Evolutionary conservation across 2,888 invertebrate genomes (phyloP).

Genomic region (Ophion ventricosus): DNA sequence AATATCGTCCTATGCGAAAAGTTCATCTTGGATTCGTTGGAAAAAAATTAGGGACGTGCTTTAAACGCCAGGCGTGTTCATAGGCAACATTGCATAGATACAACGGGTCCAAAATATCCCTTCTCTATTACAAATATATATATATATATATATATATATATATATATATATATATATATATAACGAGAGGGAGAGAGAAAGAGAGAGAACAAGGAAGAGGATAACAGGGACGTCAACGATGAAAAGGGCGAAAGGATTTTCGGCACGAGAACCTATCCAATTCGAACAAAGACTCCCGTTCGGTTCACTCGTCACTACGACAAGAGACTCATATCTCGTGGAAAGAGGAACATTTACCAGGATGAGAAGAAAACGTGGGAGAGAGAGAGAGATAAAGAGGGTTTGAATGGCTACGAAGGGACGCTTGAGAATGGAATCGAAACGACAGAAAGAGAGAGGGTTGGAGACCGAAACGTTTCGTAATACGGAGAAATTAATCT

Average conservation of each 20-base stretch:
- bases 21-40: no score
- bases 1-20: no score
- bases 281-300: constrained; percentile 63
- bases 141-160: no score
- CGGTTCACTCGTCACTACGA: constrained; percentile 56
- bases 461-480: constrained; percentile 67
- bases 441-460: constrained; percentile 21
- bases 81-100: no score
- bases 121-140: no score
- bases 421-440: constrained; percentile 56
- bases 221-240: constrained; percentile 45
- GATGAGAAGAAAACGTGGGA: constrained; percentile 26
- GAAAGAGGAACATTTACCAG: constrained; percentile 67
- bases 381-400: constrained; percentile 45
- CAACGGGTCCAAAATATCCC: no score
- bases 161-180: no score
- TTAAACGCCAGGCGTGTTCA: no score
- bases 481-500: constrained; percentile 82
- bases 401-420: constrained; percentile 65
- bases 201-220: constrained; percentile 6
- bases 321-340: constrained; percentile 66
- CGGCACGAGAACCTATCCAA: constrained; percentile 64
- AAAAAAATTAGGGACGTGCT: no score
- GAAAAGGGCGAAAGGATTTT: constrained; percentile 66
- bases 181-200: constrained; percentile 4